Evolutionary conservation across 2,888 invertebrate species (phyloP).

Genomic region (Apoda limacodes): DNA sequence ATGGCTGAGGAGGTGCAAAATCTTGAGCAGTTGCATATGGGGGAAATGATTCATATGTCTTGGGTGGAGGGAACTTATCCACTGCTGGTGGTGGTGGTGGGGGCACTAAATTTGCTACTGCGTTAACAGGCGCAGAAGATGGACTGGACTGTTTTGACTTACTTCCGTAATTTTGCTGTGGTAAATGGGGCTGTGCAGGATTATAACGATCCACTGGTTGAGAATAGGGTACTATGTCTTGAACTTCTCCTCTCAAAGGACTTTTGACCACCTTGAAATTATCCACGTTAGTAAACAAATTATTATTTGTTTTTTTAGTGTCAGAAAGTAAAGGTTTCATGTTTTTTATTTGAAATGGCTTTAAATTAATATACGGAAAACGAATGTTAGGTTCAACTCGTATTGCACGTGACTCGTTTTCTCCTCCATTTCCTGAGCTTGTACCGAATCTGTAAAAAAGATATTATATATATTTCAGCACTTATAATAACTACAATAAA

Average conservation of each 20-base stretch:
- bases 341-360: constrained; percentile 55
- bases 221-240: constrained; percentile 34
- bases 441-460: constrained; percentile 45
- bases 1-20: constrained; percentile 16
- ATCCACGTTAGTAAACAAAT: constrained; percentile 45
- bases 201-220: constrained; percentile 56
- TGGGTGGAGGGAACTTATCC: constrained; percentile 44
- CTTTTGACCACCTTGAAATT: constrained; percentile 42
- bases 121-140: constrained; percentile 25
- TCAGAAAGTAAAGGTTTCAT: constrained; percentile 30
- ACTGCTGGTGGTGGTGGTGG: constrained; percentile 45
- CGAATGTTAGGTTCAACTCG: constrained; percentile 49
- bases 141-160: constrained; percentile 41
- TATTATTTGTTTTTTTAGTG: constrained; percentile 43
- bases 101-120: constrained; percentile 43
- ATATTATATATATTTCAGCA: constrained; percentile 6
- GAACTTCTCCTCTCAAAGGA: constrained; percentile 56
- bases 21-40: constrained; percentile 37
- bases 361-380: constrained; percentile 56
- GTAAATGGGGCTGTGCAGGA: constrained; percentile 61
- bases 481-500: constrained; percentile 1
- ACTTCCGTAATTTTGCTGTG: constrained; percentile 37
- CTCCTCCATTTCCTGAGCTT: constrained; percentile 47
- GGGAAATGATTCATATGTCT: constrained; percentile 53
- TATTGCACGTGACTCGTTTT: constrained; percentile 61